Evolutionary conservation across 2,113 vertebrate genomes (phyloP), one percentile per base, ranked within the genome.

Genomic region (Nibea coibor): DNA sequence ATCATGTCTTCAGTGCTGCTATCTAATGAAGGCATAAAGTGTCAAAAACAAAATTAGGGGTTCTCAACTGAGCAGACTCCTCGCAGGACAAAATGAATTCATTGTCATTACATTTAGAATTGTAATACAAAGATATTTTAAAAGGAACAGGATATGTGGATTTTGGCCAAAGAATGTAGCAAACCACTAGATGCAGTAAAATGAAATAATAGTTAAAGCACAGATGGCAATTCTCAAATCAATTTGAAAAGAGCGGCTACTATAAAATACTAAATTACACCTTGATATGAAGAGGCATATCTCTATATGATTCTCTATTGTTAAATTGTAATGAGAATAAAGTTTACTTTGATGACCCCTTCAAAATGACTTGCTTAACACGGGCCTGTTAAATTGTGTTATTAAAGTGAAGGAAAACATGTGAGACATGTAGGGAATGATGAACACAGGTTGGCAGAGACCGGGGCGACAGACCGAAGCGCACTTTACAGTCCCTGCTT

Each of bases 401-500:
- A 57, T 31, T 78, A 22, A 43, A 84, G 16, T 45, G 45, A 56
- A 57, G 57, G 42, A 65, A 42, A 71, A 42, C 19, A 72, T 17
- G 15, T 14, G 6, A 47, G 51, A 45, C 43, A 64, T 53, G 73
- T 24, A 7, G 31, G 6, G 31, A 63, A 57, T 43, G 42, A 66
- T 72, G 16, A 65, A 50, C 2, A 53, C 6, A 43, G 28, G 58
- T 62, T 75, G 47, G 62, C 10, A 53, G 26, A 69, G 80, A 59
- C 51, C 2, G 6, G 19, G 5, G 42, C 42, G 24, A 47, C 71
- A 71, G 66, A 85, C 5, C 62, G 62, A 87, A 53, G 35, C 15
- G 4, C 66, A 77, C 56, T 81, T 72, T 72, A 66, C 43, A 63
- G 81, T 63, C 71, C 24, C 80, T 20, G 45, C 72, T 63, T 10